Conservation (phyloP, 2,888 invertebrate genomes). For the Cancer borealis region DNA sequence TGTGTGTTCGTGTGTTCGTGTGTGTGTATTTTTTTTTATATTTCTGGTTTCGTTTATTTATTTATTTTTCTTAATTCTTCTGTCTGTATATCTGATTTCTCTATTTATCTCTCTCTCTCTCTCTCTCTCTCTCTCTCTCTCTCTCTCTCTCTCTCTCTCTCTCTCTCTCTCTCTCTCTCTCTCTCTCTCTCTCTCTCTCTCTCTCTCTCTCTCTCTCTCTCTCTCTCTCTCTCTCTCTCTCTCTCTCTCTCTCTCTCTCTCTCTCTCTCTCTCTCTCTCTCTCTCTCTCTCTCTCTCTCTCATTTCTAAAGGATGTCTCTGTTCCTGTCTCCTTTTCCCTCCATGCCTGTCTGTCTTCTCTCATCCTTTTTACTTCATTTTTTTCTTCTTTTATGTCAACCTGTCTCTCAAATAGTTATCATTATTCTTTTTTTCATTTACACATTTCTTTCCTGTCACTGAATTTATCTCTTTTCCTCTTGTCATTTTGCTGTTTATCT, state of each 20-base stretch:
- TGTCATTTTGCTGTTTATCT: not conserved
- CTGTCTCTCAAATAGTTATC: not conserved
- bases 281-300: slow-evolving; percentile 18
- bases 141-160: too few relatives aligned
- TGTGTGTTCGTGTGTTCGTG: too few relatives aligned
- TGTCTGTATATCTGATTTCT: not conserved
- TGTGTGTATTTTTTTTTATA: too few relatives aligned
- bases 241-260: slow-evolving; percentile 37
- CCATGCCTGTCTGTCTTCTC: not conserved
- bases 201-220: not conserved
- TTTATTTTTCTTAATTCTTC: not conserved
- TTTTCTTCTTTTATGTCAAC: not conserved
- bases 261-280: slow-evolving; percentile 49
- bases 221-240: not conserved
- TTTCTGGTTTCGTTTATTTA: not conserved
- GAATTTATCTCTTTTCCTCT: not conserved
- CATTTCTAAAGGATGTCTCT: not conserved
- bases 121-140: not conserved
- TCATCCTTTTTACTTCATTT: not conserved
- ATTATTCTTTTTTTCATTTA: not conserved
- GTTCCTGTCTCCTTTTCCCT: not conserved
- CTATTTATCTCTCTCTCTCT: too few relatives aligned
- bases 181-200: slow-evolving; percentile 12
- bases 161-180: not conserved
- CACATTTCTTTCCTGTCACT: not conserved